Evolutionary conservation across 2,113 vertebrate genomes (phyloP), one percentile per base, ranked within the genome.

Genomic region (Syngnathus scovelli): DNA sequence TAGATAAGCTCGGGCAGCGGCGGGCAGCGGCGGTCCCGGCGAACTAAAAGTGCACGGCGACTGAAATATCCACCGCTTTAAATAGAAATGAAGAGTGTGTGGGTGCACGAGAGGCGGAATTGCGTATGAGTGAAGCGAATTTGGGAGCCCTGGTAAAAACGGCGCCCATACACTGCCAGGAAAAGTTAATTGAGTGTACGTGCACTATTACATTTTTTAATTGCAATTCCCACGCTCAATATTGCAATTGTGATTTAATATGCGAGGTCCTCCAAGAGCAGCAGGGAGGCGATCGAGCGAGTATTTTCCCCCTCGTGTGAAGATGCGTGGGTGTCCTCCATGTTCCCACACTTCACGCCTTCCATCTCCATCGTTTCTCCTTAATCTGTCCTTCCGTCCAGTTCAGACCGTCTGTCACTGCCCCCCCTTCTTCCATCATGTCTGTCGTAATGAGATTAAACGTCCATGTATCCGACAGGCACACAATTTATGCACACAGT

Each of bases 371-470:
- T 79, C 74, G 72, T 77, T 81, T 83, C 71, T 78, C 74, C 75
- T 81, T 87, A 86, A 86, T 89, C 88, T 86, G 74, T 82, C 83
- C 72, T 69, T 82, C 79, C 79, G 77, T 87, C 87, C 85, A 84
- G 83, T 67, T 87, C 80, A 79, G 78, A 71, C 86, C 79, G 83
- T 86, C 87, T 88, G 87, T 84, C 80, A 62, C 37, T n/a, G 48
- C 18, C 80, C 70, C 70, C 64, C 41, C 74, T 74, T 79, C 75
- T 81, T 80, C 74, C 78, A 81, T 86, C 85, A 88, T 68, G 79
- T 84, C 83, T 88, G 86, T 64, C 11, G 70, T 90, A 91, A 89
- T 90, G 84, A 86, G 86, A 90, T 90, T 90, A 90, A 85, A 85
- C 82, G 79, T 72, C 68, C 76, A 87, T 86, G 78, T 80, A 82